These are phyloP conservation scores for Rhynchopsitta pachyrhyncha DNA, from an alignment of 2,113 vertebrate species.

Conservation along the genomic window DNA sequence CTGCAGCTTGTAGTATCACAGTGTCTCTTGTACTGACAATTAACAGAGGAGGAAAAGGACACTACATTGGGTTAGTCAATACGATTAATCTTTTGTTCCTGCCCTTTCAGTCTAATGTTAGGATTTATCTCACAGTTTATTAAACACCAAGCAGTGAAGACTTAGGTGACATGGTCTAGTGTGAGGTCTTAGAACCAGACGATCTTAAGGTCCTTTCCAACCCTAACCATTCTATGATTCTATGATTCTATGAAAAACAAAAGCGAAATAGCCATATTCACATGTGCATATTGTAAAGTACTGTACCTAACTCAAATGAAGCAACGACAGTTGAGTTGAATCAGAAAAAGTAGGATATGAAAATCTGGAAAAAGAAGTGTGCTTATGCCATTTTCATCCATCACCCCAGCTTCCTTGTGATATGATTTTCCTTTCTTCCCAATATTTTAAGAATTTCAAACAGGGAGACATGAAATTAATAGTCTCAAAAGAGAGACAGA, in stretches of 20 bases:
- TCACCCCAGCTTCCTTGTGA: background rate
- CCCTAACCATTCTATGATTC: background rate
- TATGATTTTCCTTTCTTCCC: background rate
- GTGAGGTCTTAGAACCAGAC: background rate
- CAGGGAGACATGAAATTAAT: background rate
- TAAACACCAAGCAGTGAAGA: background rate
- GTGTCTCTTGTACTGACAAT: background rate
- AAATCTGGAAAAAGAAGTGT: background rate
- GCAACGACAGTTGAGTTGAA: background rate
- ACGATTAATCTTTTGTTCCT: background rate
- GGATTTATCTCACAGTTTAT: background rate
- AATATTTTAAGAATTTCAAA: background rate
- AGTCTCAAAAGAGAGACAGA: background rate
- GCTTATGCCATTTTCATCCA: background rate
- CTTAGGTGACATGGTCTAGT: background rate
- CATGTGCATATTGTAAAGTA: background rate
- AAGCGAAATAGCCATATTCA: background rate
- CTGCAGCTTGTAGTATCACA: background rate
- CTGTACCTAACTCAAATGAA: background rate
- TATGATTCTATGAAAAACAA: background rate
- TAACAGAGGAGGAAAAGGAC: background rate
- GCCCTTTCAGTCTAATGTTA: background rate
- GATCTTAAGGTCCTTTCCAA: background rate
- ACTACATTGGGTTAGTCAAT: background rate
- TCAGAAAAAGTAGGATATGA: background rate